A percentile compares a stretch with the other conserved stretches of the same genome.
Evolutionary conservation across 2,888 invertebrate genomes (phyloP).

Genomic region (Cephus pulcher): DNA sequence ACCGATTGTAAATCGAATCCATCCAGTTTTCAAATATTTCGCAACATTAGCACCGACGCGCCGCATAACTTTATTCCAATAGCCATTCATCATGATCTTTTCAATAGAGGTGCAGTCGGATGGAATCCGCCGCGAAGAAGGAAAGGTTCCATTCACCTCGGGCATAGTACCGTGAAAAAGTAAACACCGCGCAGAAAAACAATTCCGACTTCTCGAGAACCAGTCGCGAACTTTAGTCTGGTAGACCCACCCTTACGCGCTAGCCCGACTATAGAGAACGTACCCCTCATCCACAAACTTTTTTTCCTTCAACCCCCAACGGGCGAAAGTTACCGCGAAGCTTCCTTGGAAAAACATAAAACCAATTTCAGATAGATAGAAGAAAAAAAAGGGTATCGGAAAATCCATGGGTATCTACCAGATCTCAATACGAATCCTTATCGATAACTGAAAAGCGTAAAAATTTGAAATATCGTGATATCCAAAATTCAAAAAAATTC

Average conservation of each 20-base stretch:
- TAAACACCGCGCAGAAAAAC: constrained; percentile 56
- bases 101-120: constrained; percentile 52
- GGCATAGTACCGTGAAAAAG: constrained; percentile 50
- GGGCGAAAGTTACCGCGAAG: too few relatives aligned
- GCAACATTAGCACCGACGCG: constrained; percentile 56
- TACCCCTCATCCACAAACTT: too few relatives aligned
- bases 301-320: too few relatives aligned
- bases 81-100: constrained; percentile 58
- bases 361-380: not conserved
- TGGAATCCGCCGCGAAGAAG: constrained; percentile 40
- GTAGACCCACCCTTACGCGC: too few relatives aligned
- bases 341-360: not conserved
- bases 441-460: too few relatives aligned
- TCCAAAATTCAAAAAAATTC: too few relatives aligned
- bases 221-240: not conserved
- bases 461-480: too few relatives aligned
- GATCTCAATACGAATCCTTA: too few relatives aligned
- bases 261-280: too few relatives aligned
- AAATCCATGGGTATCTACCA: too few relatives aligned
- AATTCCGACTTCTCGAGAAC: constrained; percentile 42
- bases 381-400: too few relatives aligned
- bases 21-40: constrained; percentile 53
- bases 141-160: constrained; percentile 43
- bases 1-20: constrained; percentile 46
- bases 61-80: constrained; percentile 60